Evolutionary conservation across 2,113 vertebrate genomes (phyloP), one percentile per base, ranked within the genome.

Genomic region (Lynx canadensis): DNA sequence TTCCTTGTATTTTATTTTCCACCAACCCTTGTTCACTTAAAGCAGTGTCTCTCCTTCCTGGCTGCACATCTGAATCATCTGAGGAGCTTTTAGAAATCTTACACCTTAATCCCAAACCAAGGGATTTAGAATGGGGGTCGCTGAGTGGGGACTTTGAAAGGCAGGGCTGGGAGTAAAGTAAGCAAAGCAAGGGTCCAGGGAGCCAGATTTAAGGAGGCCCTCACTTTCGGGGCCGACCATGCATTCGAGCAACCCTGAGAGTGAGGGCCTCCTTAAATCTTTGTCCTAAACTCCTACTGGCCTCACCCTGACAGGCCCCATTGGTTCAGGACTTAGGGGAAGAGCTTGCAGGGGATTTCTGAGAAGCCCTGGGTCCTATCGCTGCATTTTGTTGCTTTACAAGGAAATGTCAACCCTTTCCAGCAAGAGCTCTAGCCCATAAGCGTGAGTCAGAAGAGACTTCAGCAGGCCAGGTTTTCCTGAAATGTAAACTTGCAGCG

Each of bases 401-500:
- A 82, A 96, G 90, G 66, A 91, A 92, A 94, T 86, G 36, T 63
- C 69, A 93, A 11, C 21, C 0, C 91, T 95, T 94, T 63, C 89
- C 16, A 84, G 79, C 83, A 90, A 48, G 78, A 91, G 25, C 55
- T 71, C 25, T 41, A 45, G 87, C 48, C 92, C 48, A 2, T 74
- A 55, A 55, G 60, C 7, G 7, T 73, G 94, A 96, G 90, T 95
- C 96, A 91, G 88, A 88, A 66, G 69, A 38, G 80, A 55, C 66
- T 87, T 81, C 23, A 8, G 33, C 36, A 52, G 80, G 90, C 60
- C 71, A 83, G 50, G 11, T 60, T 86, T 94, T 91, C 52, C 69
- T 57, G 50, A 90, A 97, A 91, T 83, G 41, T 89, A 81, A 97
- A 96, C 63, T 92, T 12, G 19, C 33, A 90, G 76, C 52, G 1